Evolutionary conservation across 2,113 vertebrate species (phyloP), one percentile per base, ranked within the genome.

Genomic region (Odobenus rosmarus): DNA sequence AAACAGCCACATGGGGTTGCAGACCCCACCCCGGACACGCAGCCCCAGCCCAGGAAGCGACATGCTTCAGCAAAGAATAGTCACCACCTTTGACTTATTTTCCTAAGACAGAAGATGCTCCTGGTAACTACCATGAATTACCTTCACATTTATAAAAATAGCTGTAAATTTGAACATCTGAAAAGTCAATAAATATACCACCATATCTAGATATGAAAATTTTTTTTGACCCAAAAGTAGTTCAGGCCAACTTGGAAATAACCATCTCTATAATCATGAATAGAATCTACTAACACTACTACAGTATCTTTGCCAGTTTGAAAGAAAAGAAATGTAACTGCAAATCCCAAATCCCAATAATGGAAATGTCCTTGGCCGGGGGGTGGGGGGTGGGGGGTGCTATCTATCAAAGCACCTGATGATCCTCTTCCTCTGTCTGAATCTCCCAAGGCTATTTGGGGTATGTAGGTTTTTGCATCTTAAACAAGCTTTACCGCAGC

Each of bases 151-250:
- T 26, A 61, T 64, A 21, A 49, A 88, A 57, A 82, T 14, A 69
- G 11, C 61, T 89, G 69, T 92, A 77, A 71, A 83, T 24, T 62
- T 59, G 74, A 88, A 49, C 67, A 42, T 69, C 26, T 74, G 23
- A 57, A 74, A 51, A 42, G 1, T 62, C 39, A 88, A 64, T 36
- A 96, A 76, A 69, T 5, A 46, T 16, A 93, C 74, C 86, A 23
- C 12, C 15, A 19, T 31, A 8, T 28, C 6, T 36, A n/a, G 3
- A n/a, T 15, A 90, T 6, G 26, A 57, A 51, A 0, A 4, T 49
- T 84, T 79, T 57, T 83, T 42, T 96, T 7, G 95, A 92, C 88
- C 2, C 53, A 88, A 39, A 1, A 83, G 95, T 93, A 92, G 11
- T 7, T 64, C 15, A 55, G 76, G 2, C 76, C 26, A 96, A 91